Base-by-base conservation (phyloP, 2,888 invertebrate genomes). In the Caenorhabditis afra region DNA sequence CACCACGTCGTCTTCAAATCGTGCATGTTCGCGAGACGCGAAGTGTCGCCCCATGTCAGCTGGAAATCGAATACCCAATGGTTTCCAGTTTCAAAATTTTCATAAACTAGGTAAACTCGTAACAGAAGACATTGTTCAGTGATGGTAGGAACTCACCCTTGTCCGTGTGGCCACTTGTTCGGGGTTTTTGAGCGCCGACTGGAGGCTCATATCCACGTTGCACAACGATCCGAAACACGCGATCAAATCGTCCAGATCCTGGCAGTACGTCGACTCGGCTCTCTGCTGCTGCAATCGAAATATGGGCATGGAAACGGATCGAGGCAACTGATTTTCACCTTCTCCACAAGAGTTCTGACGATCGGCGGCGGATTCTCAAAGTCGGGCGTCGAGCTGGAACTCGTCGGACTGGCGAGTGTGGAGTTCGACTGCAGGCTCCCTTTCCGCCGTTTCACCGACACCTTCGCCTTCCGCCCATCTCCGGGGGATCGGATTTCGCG, bases 1-100 rank as follows among this genome's bases (percentile, higher is more conserved):
- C 85, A 83, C 85, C 85, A 85, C 10, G 81, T 81, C 7, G 81
- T 65, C 44, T 81, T 78, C 16, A 83, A 49, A 47, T 85, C 85
- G 20, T 78, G 65, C 20, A 75, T 44, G 5, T 74, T 70, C 3
- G 85, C 83, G 44, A 82, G 39, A 20, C 85, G 75, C 12, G 58
- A 62, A 1, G 77, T 58, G 7, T 64, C 70, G 8, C 59, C 55
- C 85, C 85, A 85, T 16, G 74, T 49, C 1, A 83, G 71, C 79
- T 82, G 65, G 14, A 81, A 62, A 22, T 18, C 16, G 10, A 7
- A 23, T 5, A 22, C 37, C 37, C 37, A 37, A 37, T 37, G 11
- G 5, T 23, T n/a, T 37, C 4, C 59, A 59, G 23, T n/a, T n/a
- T n/a, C n/a, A n/a, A n/a, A n/a, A n/a, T n/a, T n/a, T n/a, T n/a